phyloP scores from a whole-genome alignment of 2,113 vertebrate genomes.

The Calypte anna region DNA sequence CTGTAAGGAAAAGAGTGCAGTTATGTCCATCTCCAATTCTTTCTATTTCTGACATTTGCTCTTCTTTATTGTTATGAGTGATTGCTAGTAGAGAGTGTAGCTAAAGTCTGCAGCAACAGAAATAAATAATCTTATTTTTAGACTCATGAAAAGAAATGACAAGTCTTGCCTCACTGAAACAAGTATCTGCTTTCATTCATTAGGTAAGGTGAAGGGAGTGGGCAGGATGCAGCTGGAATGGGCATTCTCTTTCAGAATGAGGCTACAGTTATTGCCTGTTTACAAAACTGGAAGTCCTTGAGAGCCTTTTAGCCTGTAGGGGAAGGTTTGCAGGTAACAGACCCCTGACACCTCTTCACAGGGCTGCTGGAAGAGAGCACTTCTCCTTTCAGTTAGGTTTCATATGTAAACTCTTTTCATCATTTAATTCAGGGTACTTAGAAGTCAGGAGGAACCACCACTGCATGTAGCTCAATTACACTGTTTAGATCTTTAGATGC shows the following conservation, averaged over 20 bases:
- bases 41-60: neutral
- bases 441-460: neutral
- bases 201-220: neutral
- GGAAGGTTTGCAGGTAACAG: neutral
- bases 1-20: neutral
- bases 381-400: neutral
- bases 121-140: neutral
- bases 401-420: neutral
- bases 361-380: neutral
- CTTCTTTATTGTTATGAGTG: neutral
- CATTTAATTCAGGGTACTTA: neutral
- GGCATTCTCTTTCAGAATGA: neutral
- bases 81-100: neutral
- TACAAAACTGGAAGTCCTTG: neutral
- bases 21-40: neutral
- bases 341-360: accelerated
- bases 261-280: neutral
- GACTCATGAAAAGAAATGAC: neutral
- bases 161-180: neutral
- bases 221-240: neutral
- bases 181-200: neutral
- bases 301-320: neutral
- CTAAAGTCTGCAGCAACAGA: neutral
- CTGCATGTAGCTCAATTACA: neutral
- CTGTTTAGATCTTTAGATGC: neutral